Evolutionary conservation across 1,140 invertebrate species (phyloP), one percentile per base, ranked within the genome.

Genomic region (Drosophila pachea): DNA sequence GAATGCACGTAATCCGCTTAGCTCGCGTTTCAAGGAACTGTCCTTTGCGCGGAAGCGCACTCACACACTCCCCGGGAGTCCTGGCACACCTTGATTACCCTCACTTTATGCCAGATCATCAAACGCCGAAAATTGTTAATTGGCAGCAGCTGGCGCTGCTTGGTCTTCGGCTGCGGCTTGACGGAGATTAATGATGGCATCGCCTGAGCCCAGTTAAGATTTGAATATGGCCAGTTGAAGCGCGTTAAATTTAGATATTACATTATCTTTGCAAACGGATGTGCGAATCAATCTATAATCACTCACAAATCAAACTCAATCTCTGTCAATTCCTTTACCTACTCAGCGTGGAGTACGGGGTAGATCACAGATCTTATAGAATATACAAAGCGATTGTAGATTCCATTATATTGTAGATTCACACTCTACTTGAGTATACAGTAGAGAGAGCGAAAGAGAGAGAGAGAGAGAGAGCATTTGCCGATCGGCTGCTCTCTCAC

Each of bases 1-100:
- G 70, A 58, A 53, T 70, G 61, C 79, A 75, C 49, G 33, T 83
- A 83, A 83, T 79, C 79, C 66, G 76, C 81, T 83, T 83, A 71
- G 65, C 42, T 68, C 33, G 61, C 42, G 48, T 62, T 55, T 52
- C 22, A 22, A 22, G 22, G 22, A 22, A 22, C 22, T 22, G 22
- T 22, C 22, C 22, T 22, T 22, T 22, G 22, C n/a, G 49, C 31
- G 40, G 16, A 40, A 40, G 11, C n/a, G n/a, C n/a, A 55, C 68
- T 36, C 40, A 29, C 48, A 62, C 61, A 58, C 58, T 43, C 53
- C 43, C 50, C 35, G 9, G 45, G 29, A 60, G 43, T 12, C 35
- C 32, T 47, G 14, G 5, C 31, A 11, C 32, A 31, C 22, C 7
- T 35, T 9, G 12, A 7, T 38, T 22, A 48, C 35, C 16, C 40